Percentiles rank a stretch among this genome's conserved stretches.
Evolutionary conservation across 2,888 invertebrate genomes (phyloP).

Genomic region (Sacculina carcini): DNA sequence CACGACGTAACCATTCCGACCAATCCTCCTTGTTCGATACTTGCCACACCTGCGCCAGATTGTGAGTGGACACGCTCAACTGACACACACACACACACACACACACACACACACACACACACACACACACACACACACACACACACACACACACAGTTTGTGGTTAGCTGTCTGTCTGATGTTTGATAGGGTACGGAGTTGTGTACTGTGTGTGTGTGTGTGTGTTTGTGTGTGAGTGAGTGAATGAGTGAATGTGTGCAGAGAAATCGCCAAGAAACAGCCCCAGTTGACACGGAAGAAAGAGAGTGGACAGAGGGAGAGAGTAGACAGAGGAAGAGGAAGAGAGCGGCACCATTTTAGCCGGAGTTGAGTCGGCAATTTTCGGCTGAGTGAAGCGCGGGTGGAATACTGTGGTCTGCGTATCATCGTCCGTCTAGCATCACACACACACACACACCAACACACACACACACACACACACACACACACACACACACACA

Average conservation of each 20-base stretch:
- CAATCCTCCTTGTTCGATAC: constrained; percentile 92
- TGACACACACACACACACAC: not conserved
- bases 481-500: not conserved
- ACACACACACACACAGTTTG: too few species aligned
- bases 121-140: too few species aligned
- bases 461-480: not conserved
- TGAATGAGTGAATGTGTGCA: too few species aligned
- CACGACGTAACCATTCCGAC: constrained; percentile 80
- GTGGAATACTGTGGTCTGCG: not conserved
- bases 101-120: too few species aligned
- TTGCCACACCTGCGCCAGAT: constrained; percentile 66
- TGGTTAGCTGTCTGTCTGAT: too few species aligned
- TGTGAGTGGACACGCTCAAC: not conserved
- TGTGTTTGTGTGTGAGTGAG: too few species aligned
- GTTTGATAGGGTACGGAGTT: too few species aligned
- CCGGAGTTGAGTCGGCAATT: not conserved
- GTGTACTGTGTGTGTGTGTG: too few species aligned
- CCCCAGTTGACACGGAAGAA: too few species aligned
- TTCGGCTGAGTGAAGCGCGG: not conserved
- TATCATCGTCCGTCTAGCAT: not conserved
- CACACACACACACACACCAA: not conserved
- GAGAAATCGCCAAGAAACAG: too few species aligned
- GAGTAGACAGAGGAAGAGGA: too few species aligned
- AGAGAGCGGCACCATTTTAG: not conserved
- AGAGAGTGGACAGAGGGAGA: not conserved